Evolutionary conservation across 53 echinoderm and acorn worm species (phyloP), one percentile per base, ranked within the genome.

Genomic region (Paracentrotus lividus): DNA sequence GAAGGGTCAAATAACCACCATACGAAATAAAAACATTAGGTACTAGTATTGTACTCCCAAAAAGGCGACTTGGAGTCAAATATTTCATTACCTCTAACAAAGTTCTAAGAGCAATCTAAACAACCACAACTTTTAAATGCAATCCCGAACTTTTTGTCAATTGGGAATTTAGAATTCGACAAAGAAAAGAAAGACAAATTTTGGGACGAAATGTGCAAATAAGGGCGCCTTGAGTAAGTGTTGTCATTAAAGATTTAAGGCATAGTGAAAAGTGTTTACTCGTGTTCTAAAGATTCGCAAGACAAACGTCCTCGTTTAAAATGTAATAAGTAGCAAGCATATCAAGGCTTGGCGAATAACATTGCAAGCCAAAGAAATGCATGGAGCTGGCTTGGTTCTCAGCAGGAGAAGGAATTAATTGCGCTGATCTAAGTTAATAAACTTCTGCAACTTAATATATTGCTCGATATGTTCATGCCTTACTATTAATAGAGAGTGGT

Each of bases 241-340:
- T 72, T 72, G 72, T 72, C 72, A 72, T 72, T 72, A 72, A n/a
- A 72, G 72, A 21, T 72, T 72, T 72, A 72, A 18, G 4, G 72
- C 40, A 72, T 16, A 72, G 72, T 72, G 72, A 20, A 38, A 72
- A 72, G 38, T 72, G 72, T 72, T 72, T 72, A 40, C 72, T 18
- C 40, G 5, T 36, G 40, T 14, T 40, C 40, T 72, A 40, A 7
- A 40, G 18, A 36, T 38, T 36, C 64, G 10, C 27, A 1, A 64
- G 64, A 13, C 72, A 72, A 72, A 72, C 72, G 40, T 36, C 4
- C 72, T 40, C n/a, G 36, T 31, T 72, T 38, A 18, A 72, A 32
- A 16, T 38, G 38, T 13, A 69, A 69, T 38, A 18, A 14, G 38
- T 69, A 20, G 69, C 31, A 69, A n/a, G 38, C 16, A n/a, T n/a